A percentile compares a stretch with the other conserved stretches of the same genome.
phyloP scores from a whole-genome alignment of 2,797 vertebrate genomes.

The Vultur gryphus region DNA sequence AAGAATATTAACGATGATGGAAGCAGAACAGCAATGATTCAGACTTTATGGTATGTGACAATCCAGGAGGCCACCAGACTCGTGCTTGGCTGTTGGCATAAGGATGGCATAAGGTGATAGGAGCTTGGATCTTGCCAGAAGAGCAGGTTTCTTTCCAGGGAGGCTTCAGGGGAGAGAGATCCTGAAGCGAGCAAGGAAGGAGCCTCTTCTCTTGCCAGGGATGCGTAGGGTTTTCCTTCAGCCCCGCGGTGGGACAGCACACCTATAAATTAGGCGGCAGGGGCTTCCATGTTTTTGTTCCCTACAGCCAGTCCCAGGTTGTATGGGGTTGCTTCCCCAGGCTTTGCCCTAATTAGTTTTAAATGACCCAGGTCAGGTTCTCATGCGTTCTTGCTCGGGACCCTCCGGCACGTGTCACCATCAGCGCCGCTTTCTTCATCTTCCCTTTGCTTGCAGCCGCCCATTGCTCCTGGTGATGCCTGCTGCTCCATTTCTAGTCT shows the following conservation, averaged over 20 bases:
- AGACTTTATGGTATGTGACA: slow-evolving; percentile 66
- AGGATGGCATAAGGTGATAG: not conserved
- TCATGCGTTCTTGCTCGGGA: accelerated
- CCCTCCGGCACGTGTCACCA: not conserved
- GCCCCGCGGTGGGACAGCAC: accelerated
- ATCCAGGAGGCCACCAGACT: slow-evolving; percentile 47
- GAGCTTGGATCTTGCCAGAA: not conserved
- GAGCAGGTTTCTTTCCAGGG: not conserved
- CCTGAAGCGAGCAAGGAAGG: not conserved
- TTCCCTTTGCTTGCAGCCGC: not conserved
- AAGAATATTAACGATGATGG: slow-evolving; percentile 76
- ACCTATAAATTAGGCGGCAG: not conserved
- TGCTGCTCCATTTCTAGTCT: not conserved
- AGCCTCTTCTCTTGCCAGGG: slow-evolving; percentile 12
- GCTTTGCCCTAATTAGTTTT: not conserved
- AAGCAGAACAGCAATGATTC: slow-evolving; percentile 54
- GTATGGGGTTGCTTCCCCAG: not conserved
- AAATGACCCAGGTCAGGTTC: not conserved
- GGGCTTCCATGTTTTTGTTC: not conserved
- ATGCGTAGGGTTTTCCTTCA: not conserved
- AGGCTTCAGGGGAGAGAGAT: not conserved
- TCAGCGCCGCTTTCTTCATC: accelerated
- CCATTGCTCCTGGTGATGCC: not conserved
- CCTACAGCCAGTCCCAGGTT: not conserved
- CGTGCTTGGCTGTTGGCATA: not conserved